Evolutionary conservation across 2,797 vertebrate genomes (phyloP).

Genomic region (Denticeps clupeoides): DNA sequence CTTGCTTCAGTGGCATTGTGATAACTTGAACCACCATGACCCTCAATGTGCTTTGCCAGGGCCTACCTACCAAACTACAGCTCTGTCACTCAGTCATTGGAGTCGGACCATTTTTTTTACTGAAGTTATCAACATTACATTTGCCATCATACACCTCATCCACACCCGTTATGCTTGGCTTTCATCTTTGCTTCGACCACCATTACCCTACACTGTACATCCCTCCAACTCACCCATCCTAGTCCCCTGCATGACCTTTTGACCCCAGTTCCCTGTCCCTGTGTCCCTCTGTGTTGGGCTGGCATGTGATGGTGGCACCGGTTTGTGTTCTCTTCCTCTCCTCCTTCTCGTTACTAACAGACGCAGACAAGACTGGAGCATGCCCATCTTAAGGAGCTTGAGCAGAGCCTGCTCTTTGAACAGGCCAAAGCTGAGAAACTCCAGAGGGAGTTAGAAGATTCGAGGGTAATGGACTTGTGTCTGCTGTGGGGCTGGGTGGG

Average conservation of each 20-base stretch:
- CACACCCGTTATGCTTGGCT: too few species aligned
- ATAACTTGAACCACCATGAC: too few species aligned
- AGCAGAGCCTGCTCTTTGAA: constrained; percentile 92
- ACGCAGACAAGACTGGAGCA: constrained; percentile 92
- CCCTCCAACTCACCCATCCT: constrained; percentile 9
- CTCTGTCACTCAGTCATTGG: too few species aligned
- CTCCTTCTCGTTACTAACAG: constrained; percentile 97
- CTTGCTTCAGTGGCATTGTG: too few species aligned
- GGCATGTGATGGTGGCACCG: constrained; percentile 99
- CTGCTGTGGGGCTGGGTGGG: constrained; percentile 41
- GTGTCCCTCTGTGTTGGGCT: constrained; percentile 69
- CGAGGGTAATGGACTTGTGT: constrained; percentile 88
- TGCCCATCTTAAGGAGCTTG: constrained; percentile 89
- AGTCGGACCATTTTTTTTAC: too few species aligned
- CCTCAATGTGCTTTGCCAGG: too few species aligned
- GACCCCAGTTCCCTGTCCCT: constrained; percentile 22
- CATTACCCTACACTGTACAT: not conserved
- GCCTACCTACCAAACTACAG: too few species aligned
- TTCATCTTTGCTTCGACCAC: too few species aligned
- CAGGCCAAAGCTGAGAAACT: constrained; percentile 99
- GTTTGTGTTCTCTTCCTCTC: constrained; percentile 97
- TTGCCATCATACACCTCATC: too few species aligned
- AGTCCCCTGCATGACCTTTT: too few species aligned
- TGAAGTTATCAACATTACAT: too few species aligned
- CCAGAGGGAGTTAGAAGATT: constrained; percentile 96